Evolutionary conservation across 2,797 vertebrate genomes (phyloP).

Genomic region (Ceyx erithaca): DNA sequence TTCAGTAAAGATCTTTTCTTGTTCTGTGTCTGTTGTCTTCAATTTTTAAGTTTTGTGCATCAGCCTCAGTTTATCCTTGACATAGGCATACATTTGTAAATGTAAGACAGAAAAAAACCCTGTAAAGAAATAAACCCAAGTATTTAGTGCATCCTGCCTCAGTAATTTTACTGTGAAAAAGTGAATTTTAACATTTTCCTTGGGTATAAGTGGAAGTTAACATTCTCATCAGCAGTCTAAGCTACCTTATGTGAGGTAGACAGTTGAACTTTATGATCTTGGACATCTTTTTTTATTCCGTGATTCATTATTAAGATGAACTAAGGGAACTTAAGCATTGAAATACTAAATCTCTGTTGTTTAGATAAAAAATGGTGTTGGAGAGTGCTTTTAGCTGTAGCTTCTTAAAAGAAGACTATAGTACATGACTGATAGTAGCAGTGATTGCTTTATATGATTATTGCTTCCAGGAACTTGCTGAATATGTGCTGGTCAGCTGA

Average conservation of each 20-base stretch:
- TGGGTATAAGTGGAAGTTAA: not conserved
- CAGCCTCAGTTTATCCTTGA: not conserved
- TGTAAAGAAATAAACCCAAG: not conserved
- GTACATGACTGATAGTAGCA: not conserved
- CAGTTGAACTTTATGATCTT: too few species aligned
- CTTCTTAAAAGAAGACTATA: not conserved
- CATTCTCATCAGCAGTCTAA: not conserved
- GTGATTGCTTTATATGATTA: not conserved
- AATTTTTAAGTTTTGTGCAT: not conserved
- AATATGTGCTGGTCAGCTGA: not conserved
- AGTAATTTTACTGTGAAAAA: not conserved
- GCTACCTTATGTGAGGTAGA: too few species aligned
- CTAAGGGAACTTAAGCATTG: not conserved
- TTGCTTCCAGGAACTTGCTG: not conserved
- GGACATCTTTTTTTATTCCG: too few species aligned
- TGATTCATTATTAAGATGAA: not conserved
- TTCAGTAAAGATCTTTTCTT: not conserved
- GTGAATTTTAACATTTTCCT: not conserved
- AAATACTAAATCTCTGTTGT: not conserved
- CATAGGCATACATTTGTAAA: not conserved
- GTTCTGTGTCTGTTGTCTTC: accelerated
- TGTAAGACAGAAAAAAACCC: not conserved
- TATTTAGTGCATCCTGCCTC: not conserved
- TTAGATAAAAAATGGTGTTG: not conserved
- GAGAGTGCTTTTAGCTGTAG: not conserved